phyloP scores from a whole-genome alignment of 2,888 invertebrate genomes.

The Ichneumon xanthorius region DNA sequence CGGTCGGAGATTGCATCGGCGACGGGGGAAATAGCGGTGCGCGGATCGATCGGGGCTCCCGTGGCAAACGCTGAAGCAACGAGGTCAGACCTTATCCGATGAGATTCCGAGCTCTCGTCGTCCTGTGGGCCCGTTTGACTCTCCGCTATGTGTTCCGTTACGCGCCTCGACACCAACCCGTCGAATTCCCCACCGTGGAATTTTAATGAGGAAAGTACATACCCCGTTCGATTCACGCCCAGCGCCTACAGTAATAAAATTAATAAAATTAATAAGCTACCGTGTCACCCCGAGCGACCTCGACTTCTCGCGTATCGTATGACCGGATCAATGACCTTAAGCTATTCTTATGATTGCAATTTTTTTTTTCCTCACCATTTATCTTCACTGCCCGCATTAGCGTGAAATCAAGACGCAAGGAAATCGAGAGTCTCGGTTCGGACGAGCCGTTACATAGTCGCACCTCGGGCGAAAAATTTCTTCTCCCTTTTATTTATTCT shows the following conservation, averaged over 20 bases:
- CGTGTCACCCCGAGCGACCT: neutral
- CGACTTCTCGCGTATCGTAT: neutral
- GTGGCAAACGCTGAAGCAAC: constrained; percentile 1
- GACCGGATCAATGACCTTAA: constrained; percentile 7
- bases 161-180: constrained; percentile 24
- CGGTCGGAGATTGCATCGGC: neutral
- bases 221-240: constrained; percentile 9
- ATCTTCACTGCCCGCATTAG: neutral
- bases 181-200: constrained; percentile 25
- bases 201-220: constrained; percentile 23
- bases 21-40: neutral
- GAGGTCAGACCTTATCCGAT: constrained; percentile 17
- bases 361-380: neutral
- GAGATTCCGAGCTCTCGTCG: constrained; percentile 11
- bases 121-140: constrained; percentile 37
- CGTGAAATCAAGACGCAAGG: constrained; percentile 22
- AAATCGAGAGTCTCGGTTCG: constrained; percentile 29
- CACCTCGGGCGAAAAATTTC: constrained; percentile 7
- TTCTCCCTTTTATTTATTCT: constrained; percentile 20
- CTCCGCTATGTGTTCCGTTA: constrained; percentile 49
- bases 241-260: constrained; percentile 5
- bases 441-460: constrained; percentile 14
- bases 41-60: neutral
- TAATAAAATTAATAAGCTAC: neutral
- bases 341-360: neutral